These are phyloP conservation scores for Heliangelus exortis DNA, from an alignment of 2,797 vertebrate species.

Conservation along the genomic window DNA sequence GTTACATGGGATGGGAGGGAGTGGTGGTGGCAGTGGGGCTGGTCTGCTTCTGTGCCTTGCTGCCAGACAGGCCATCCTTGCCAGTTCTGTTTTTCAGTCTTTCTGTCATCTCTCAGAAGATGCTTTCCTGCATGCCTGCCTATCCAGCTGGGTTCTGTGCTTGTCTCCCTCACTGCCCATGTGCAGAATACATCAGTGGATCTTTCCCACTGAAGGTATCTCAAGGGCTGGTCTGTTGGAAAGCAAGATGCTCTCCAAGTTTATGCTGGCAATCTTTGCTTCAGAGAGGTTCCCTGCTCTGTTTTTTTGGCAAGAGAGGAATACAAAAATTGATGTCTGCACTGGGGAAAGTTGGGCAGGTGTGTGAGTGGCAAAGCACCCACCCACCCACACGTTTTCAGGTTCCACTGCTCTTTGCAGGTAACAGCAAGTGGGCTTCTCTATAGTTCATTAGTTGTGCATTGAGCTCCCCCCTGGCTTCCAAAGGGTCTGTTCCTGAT, in stretches of 20 bases:
- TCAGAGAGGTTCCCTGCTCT: rapidly evolving
- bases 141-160: not conserved
- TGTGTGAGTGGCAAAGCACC: not conserved
- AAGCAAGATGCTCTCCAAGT: not conserved
- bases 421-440: not conserved
- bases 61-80: not conserved
- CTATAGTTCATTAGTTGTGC: not conserved
- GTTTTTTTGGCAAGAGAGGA: not conserved
- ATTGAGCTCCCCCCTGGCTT: not conserved
- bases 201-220: not conserved
- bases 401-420: not conserved
- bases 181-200: not conserved
- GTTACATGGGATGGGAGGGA: not conserved
- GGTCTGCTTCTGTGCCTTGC: not conserved
- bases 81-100: not conserved
- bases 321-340: not conserved
- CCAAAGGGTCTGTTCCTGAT: not conserved
- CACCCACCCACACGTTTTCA: not conserved
- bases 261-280: not conserved
- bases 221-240: rapidly evolving
- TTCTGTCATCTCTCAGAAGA: not conserved
- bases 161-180: rapidly evolving
- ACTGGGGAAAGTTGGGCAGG: not conserved
- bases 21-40: not conserved
- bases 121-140: not conserved